Evolutionary conservation across 2,113 vertebrate genomes (phyloP).

Genomic region (Syrrhaptes paradoxus): DNA sequence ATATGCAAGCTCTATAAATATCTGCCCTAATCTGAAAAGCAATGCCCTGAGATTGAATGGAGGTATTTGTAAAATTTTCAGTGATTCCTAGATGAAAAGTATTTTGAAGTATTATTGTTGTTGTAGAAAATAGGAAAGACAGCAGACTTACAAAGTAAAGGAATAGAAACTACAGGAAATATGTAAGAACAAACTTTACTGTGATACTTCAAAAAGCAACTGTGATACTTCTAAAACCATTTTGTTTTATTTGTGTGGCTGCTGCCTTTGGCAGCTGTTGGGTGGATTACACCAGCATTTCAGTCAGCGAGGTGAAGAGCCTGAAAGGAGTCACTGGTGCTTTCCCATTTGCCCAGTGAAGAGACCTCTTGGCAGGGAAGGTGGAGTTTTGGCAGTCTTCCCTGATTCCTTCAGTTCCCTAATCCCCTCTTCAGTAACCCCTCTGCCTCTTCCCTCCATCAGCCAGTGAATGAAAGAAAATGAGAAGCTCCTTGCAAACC

Average conservation of each 20-base stretch:
- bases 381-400: not conserved
- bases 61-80: not conserved
- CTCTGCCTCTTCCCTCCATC: not conserved
- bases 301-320: not conserved
- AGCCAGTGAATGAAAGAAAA: not conserved
- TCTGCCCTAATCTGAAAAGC: not conserved
- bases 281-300: not conserved
- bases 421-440: not conserved
- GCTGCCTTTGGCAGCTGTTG: not conserved
- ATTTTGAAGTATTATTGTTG: not conserved
- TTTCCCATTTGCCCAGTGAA: not conserved
- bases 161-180: not conserved
- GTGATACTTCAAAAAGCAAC: not conserved
- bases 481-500: not conserved
- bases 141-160: not conserved
- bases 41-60: not conserved
- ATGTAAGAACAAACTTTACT: fast-evolving
- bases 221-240: not conserved
- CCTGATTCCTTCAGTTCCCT: not conserved
- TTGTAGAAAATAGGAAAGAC: not conserved
- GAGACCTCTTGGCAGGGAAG: not conserved
- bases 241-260: not conserved
- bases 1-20: not conserved
- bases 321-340: not conserved
- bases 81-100: not conserved